Conservation (phyloP, 2,113 vertebrate species). For the Thermophis baileyi region DNA sequence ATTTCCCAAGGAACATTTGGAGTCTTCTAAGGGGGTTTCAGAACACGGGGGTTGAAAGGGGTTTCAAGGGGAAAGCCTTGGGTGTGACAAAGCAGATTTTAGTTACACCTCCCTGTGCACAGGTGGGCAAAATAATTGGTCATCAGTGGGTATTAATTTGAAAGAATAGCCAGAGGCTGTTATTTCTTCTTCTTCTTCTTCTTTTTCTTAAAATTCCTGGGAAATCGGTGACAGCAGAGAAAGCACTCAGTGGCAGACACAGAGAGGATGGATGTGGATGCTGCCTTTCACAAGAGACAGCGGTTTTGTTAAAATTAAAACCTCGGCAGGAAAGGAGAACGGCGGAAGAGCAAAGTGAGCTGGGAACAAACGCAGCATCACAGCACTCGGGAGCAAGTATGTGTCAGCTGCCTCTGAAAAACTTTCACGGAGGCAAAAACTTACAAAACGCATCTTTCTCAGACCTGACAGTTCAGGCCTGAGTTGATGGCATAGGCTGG, state of each 20-base stretch:
- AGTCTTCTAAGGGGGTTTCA: constrained; percentile 66
- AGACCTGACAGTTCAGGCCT: neutral
- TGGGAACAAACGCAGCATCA: constrained; percentile 35
- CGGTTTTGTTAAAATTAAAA: constrained; percentile 83
- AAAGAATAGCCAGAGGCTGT: constrained; percentile 80
- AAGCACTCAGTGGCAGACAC: constrained; percentile 68
- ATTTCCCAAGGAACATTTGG: constrained; percentile 65
- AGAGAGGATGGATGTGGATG: constrained; percentile 68
- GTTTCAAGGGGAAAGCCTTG: constrained; percentile 73
- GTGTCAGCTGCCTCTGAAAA: constrained; percentile 49
- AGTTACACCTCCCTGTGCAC: constrained; percentile 69
- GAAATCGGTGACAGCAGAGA: constrained; percentile 79
- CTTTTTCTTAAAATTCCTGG: constrained; percentile 63
- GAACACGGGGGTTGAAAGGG: constrained; percentile 74
- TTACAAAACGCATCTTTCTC: neutral
- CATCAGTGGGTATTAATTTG: constrained; percentile 86
- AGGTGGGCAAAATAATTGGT: constrained; percentile 82
- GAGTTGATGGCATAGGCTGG: neutral
- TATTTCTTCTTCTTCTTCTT: constrained; percentile 39
- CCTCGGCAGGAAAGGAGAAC: constrained; percentile 53
- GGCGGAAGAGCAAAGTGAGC: constrained; percentile 17
- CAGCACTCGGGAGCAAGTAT: constrained; percentile 45
- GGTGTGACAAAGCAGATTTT: constrained; percentile 80
- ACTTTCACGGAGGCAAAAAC: constrained; percentile 16
- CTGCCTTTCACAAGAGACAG: constrained; percentile 72